A percentile compares a stretch with the other conserved stretches of the same genome.
These are phyloP conservation scores for Tetheella fluctuosa DNA, from an alignment of 2,888 invertebrate species.

Conservation along the genomic window DNA sequence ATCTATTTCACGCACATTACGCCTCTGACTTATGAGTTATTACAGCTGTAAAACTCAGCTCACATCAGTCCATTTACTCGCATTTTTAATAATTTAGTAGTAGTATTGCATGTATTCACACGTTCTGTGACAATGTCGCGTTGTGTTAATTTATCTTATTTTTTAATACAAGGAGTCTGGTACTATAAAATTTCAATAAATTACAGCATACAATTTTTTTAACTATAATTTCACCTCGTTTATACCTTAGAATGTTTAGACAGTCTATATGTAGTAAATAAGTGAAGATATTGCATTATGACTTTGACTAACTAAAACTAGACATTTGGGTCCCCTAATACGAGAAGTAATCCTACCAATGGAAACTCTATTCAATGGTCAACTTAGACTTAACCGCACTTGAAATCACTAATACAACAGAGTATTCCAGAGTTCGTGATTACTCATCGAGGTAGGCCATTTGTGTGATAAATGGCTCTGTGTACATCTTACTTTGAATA, in stretches of 20 bases:
- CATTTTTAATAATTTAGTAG: conserved; percentile 57
- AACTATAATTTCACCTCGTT: too few relatives aligned
- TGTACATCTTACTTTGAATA: conserved; percentile 32
- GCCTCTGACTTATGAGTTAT: conserved; percentile 74
- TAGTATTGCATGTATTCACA: conserved; percentile 25
- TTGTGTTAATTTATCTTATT: conserved; percentile 6
- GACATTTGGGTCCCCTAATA: not conserved
- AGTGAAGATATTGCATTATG: not conserved
- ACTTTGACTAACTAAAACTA: not conserved
- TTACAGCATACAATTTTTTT: too few relatives aligned
- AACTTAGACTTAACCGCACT: conserved; percentile 15
- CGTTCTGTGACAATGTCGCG: not conserved
- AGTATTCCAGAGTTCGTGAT: conserved; percentile 25
- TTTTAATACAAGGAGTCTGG: not conserved
- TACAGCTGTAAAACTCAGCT: conserved; percentile 76
- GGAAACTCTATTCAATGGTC: conserved; percentile 11
- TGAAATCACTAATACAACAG: conserved; percentile 15
- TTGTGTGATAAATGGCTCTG: conserved; percentile 38
- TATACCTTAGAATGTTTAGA: too few relatives aligned
- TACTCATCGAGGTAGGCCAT: conserved; percentile 30
- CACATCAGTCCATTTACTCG: conserved; percentile 70
- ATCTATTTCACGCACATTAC: conserved; percentile 81
- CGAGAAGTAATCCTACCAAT: conserved; percentile 11
- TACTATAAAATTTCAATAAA: not conserved
- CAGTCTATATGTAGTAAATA: too few relatives aligned